Evolutionary conservation across 2,888 invertebrate species (phyloP), one percentile per base, ranked within the genome.

Genomic region (Platycheirus albimanus): DNA sequence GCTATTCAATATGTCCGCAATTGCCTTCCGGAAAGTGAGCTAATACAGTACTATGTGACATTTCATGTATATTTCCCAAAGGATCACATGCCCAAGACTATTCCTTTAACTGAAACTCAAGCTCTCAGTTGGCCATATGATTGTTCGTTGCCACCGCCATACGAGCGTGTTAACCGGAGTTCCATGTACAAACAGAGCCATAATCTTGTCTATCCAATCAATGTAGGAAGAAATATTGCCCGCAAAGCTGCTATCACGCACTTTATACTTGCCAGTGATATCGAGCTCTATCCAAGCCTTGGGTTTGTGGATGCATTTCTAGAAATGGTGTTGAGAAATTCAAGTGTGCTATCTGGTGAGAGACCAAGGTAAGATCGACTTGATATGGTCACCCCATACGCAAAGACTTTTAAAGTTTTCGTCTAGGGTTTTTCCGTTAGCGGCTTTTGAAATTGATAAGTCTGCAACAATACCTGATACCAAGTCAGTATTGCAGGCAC

Each of bases 241-340:
- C 92, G 97, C 17, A 95, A 95, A 85, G 93, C 94, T 36, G 95
- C 95, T 0, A 93, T 94, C 52, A 97, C 97, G 0, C 93, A 96
- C 88, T 97, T 93, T 89, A 93, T 97, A 36, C 92, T 97, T 47
- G 94, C 96, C 5, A 96, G 96, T 58, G 97, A 97, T 88, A 96
- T 97, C 86, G 97, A 97, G 90, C 92, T 97, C 38, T 96, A 96
- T 89, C 97, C 97, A 51, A 96, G 94, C 89, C 94, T 95, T n/a
- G 93, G 94, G 85, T 91, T 97, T 83, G 94, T 95, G 61, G 92
- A 93, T 0, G 93, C 94, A 87, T 97, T 97, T 91, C 91, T 97
- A 78, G 94, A 95, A 85, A 95, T 97, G 96, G 93, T 97, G 58
- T 93, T 94, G 3, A 92, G 93, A 77, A 94, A 95, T 86, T 91